Conservation (phyloP, 1,140 invertebrate genomes). For the Ctenoplectra terminalis region DNA sequence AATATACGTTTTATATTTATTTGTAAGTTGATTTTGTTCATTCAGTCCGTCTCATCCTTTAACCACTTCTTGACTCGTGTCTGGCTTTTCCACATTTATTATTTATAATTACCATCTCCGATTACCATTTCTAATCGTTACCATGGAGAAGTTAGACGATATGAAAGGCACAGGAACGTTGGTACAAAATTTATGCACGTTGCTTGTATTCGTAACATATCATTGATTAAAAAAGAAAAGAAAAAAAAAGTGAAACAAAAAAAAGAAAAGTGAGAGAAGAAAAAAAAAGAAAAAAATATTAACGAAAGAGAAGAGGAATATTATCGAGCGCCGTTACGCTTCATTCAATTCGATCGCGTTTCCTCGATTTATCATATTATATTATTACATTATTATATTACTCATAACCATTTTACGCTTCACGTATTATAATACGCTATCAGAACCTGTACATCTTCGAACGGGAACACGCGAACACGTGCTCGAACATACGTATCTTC, state of each 20-base stretch:
- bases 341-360: not conserved
- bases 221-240: constrained; percentile 22
- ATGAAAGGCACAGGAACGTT: not conserved
- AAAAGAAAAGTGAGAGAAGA: no score
- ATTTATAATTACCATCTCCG: not conserved
- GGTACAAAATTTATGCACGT: constrained; percentile 26
- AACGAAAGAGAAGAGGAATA: not conserved
- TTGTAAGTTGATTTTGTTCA: constrained; percentile 66
- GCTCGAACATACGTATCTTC: not conserved
- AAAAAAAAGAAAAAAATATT: not conserved
- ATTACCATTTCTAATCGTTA: not conserved
- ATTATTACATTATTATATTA: no score
- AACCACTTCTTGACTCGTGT: not conserved
- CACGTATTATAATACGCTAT: not conserved
- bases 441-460: not conserved
- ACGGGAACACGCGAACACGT: not conserved
- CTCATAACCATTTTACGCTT: not conserved
- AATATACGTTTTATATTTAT: constrained; percentile 75
- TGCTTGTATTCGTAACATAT: constrained; percentile 53
- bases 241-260: no score
- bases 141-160: not conserved
- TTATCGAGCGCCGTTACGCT: not conserved
- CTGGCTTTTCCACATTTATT: not conserved
- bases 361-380: no score
- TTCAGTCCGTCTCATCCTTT: constrained; percentile 52